phyloP scores from a whole-genome alignment of 2,797 vertebrate species.

The Crypturellus tataupa region DNA sequence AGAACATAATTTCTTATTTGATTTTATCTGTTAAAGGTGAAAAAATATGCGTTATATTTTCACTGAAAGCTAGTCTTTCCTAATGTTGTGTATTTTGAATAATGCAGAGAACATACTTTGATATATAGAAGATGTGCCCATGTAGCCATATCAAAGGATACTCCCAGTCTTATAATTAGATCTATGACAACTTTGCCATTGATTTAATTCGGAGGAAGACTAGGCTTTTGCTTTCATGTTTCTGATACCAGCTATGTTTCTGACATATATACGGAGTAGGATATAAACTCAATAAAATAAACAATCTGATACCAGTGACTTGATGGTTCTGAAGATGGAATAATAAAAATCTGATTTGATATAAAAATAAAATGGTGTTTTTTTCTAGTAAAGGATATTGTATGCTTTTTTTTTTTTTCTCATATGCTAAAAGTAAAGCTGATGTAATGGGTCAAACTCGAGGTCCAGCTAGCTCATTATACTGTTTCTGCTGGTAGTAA shows the following conservation, averaged over 20 bases:
- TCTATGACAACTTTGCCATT: not conserved
- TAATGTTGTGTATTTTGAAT: not conserved
- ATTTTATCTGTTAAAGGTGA: not conserved
- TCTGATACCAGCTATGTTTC: not conserved
- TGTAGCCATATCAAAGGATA: not conserved
- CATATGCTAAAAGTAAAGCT: not conserved
- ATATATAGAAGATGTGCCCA: not conserved
- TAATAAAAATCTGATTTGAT: not conserved
- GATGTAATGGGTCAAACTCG: not conserved
- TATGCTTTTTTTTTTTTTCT: not conserved
- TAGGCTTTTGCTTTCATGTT: not conserved
- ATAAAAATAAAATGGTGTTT: not conserved
- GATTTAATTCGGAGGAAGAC: not conserved
- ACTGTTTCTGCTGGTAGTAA: not conserved
- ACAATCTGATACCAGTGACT: not conserved
- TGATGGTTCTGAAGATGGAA: not conserved
- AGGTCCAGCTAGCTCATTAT: not conserved
- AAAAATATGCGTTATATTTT: not conserved
- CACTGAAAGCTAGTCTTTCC: not conserved
- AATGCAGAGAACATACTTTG: accelerated
- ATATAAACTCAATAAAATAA: not conserved
- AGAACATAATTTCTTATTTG: not conserved
- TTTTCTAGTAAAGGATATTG: not conserved
- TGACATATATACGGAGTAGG: not conserved
- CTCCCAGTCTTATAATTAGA: not conserved